Conservation (phyloP, 2,797 vertebrate genomes). For the Ara ararauna region DNA sequence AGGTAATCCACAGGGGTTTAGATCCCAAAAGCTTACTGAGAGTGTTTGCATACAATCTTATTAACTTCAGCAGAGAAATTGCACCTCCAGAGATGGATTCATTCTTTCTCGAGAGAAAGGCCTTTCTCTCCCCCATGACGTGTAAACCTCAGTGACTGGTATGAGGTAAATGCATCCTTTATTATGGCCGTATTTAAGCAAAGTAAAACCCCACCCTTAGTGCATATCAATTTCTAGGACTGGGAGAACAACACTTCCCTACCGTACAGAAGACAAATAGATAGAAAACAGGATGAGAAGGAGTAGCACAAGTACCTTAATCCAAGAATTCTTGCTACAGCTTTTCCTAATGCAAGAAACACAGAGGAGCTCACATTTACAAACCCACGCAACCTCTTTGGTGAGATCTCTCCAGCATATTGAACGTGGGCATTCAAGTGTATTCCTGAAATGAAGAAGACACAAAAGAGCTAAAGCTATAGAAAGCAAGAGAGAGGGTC, state of each 20-base stretch:
- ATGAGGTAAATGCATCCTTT: background rate
- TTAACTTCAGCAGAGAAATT: background rate
- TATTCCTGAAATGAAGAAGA: slow-evolving; percentile 32
- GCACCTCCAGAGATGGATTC: background rate
- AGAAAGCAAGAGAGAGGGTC: background rate
- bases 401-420: slow-evolving; percentile 91
- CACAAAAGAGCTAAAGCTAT: background rate
- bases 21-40: background rate
- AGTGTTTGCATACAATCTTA: background rate
- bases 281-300: background rate
- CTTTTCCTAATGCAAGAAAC: slow-evolving; percentile 88
- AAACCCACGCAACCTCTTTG: slow-evolving; percentile 87
- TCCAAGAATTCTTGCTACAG: slow-evolving; percentile 88
- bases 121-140: background rate
- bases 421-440: slow-evolving; percentile 82
- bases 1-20: background rate
- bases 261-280: background rate
- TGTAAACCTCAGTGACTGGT: background rate
- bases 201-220: background rate
- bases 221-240: background rate
- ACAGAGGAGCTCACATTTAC: slow-evolving; percentile 82
- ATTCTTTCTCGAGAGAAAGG: background rate
- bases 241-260: background rate
- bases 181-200: background rate
- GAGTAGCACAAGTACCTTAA: slow-evolving; percentile 80